phyloP scores from a whole-genome alignment of 1,140 invertebrate species.

The fruit fly (Drosophila melanogaster) region DNA sequence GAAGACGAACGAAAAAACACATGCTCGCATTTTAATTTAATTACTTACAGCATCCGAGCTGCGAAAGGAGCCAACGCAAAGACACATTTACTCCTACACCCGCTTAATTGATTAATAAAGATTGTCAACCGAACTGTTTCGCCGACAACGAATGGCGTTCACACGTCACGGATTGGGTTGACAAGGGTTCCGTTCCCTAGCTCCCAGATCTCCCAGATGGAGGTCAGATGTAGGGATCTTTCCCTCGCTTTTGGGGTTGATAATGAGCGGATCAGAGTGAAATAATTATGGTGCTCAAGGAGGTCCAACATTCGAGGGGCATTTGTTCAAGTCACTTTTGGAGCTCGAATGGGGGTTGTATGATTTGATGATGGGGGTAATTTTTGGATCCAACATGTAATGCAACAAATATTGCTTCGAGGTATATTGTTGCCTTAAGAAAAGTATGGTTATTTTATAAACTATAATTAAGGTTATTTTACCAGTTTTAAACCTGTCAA shows the following conservation, averaged over 20 bases:
- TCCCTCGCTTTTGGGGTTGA: slow-evolving; percentile 25
- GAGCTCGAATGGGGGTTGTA: slow-evolving; percentile 10
- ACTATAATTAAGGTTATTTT: too few relatives aligned
- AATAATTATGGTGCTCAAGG: slow-evolving; percentile 18
- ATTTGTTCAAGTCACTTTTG: slow-evolving; percentile 37
- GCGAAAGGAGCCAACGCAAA: slow-evolving; percentile 48
- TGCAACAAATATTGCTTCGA: too few relatives aligned
- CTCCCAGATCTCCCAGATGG: slow-evolving; percentile 65
- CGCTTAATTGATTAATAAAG: slow-evolving; percentile 80
- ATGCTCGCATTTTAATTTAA: slow-evolving; percentile 82
- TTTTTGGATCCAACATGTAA: not conserved
- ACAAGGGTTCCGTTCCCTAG: slow-evolving; percentile 61
- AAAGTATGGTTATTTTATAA: too few relatives aligned
- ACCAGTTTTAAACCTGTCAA: too few relatives aligned
- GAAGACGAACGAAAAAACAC: slow-evolving; percentile 61
- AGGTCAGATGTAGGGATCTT: slow-evolving; percentile 62
- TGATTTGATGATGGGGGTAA: not conserved
- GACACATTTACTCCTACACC: slow-evolving; percentile 54
- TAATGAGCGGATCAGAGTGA: slow-evolving; percentile 42
- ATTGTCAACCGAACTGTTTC: slow-evolving; percentile 64
- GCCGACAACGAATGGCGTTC: slow-evolving; percentile 49
- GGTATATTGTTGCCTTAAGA: too few relatives aligned
- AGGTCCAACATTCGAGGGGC: slow-evolving; percentile 22
- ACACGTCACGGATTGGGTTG: slow-evolving; percentile 52
- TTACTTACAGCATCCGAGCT: slow-evolving; percentile 73